Percentiles rank a stretch among this genome's conserved stretches.
These are phyloP conservation scores for Drosophila fulvimacula DNA, from an alignment of 2,888 invertebrate species.

Conservation along the genomic window DNA sequence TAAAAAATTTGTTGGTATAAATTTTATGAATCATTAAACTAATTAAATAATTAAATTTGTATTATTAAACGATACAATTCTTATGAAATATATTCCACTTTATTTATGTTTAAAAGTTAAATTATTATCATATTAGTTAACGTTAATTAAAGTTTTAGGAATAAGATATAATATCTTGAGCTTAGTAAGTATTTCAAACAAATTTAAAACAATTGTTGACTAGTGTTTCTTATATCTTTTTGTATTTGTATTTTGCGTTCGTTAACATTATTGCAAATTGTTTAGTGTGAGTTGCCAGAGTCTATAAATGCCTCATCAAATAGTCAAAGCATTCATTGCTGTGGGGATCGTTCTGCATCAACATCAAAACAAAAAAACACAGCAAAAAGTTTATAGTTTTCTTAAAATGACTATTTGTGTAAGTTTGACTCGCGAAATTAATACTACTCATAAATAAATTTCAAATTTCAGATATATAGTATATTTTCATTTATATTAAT, in stretches of 20 bases:
- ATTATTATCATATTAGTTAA: not conserved
- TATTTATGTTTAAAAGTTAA: not conserved
- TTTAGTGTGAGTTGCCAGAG: conserved; percentile 1
- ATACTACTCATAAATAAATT: not conserved
- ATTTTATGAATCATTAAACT: too few species aligned
- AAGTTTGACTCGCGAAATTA: conserved; percentile 10
- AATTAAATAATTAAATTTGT: too few species aligned
- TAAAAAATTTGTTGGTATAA: too few species aligned
- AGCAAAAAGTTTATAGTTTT: not conserved
- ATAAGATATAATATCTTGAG: not conserved
- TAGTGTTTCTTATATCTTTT: not conserved
- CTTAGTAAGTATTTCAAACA: not conserved
- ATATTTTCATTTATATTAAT: conserved; percentile 28
- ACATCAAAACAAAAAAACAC: not conserved
- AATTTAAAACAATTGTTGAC: not conserved
- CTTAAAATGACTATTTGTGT: conserved; percentile 37
- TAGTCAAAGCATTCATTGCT: conserved; percentile 39
- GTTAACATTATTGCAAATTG: conserved; percentile 3
- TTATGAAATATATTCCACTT: not conserved
- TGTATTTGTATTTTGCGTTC: not conserved
- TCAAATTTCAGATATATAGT: conserved; percentile 41
- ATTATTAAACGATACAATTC: too few species aligned
- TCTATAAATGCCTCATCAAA: conserved; percentile 41
- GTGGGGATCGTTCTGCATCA: conserved; percentile 20
- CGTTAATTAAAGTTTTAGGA: not conserved